Conservation (phyloP, 2,113 vertebrate species). For the Cnemophilus loriae region DNA sequence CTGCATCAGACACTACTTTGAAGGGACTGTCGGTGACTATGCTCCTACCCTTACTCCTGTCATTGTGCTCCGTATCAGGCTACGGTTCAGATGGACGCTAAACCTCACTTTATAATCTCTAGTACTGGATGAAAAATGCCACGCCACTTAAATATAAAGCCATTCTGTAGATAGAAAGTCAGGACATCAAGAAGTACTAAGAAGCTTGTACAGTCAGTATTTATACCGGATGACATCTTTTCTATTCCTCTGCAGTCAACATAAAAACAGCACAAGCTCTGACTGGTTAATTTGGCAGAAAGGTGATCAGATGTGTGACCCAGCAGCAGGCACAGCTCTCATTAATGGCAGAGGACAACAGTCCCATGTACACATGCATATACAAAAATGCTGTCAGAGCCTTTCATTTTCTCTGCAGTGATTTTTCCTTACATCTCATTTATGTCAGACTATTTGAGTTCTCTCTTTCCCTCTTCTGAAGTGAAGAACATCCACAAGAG, state of each 20-base stretch:
- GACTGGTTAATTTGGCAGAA: neutral
- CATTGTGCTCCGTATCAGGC: neutral
- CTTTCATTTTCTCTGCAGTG: neutral
- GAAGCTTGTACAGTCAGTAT: neutral
- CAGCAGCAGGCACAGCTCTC: neutral
- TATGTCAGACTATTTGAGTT: neutral
- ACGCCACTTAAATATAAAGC: neutral
- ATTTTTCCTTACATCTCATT: neutral
- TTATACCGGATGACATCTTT: neutral
- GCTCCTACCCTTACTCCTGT: neutral
- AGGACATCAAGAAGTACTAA: neutral
- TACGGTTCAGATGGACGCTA: neutral
- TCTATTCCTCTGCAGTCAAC: neutral
- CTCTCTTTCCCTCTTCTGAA: neutral
- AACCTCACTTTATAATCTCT: neutral
- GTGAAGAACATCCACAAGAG: neutral
- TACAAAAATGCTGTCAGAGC: neutral
- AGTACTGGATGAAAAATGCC: neutral
- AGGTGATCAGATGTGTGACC: neutral
- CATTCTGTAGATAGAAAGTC: neutral
- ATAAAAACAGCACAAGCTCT: neutral
- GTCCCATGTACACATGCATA: accelerated
- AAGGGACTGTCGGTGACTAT: neutral
- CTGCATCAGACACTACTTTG: neutral
- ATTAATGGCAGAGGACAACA: neutral